Evolutionary conservation across 2,888 invertebrate species (phyloP), one percentile per base, ranked within the genome.

Genomic region (Sialis lutaria): DNA sequence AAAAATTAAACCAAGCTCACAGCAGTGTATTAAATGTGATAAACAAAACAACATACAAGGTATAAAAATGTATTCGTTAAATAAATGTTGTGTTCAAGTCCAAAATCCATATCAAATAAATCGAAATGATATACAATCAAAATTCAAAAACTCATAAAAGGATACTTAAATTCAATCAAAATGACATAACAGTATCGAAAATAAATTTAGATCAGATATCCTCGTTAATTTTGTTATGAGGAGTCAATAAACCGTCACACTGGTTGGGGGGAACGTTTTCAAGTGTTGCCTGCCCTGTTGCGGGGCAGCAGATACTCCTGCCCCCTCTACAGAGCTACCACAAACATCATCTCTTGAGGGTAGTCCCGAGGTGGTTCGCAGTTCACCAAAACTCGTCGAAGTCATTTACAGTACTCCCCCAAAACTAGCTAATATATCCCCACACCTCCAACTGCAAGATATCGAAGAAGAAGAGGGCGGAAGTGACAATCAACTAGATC

Each of bases 251-350:
- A 57, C 62, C 30, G 65, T 67, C 77, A 77, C 72, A 70, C 76
- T 77, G 77, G 76, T 76, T 65, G 77, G 80, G 74, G 75, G 76
- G 65, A 77, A 76, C 74, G 77, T 80, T 72, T 82, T 82, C 78
- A 80, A 80, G 75, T 82, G 82, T 73, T 81, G 81, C 74, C 75
- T 81, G 77, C 82, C 81, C 75, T 82, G 79, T 78, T 80, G 81
- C 74, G 79, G 80, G 77, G 73, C 77, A 74, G 77, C 80, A 67
- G 70, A 45, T 33, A 30, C 56, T 54, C 44, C 54, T 53, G 13
- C 51, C 49, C 49, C 46, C 49, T 49, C 40, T 44, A 33, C 50
- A 22, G 42, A 44, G 33, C 37, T 34, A 33, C 13, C 40, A 33
- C 40, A 50, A 33, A 46, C 51, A 7, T 46, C 45, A 40, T 75